Evolutionary conservation across 2,797 vertebrate species (phyloP).

Genomic region (Sebastes hubbsi): DNA sequence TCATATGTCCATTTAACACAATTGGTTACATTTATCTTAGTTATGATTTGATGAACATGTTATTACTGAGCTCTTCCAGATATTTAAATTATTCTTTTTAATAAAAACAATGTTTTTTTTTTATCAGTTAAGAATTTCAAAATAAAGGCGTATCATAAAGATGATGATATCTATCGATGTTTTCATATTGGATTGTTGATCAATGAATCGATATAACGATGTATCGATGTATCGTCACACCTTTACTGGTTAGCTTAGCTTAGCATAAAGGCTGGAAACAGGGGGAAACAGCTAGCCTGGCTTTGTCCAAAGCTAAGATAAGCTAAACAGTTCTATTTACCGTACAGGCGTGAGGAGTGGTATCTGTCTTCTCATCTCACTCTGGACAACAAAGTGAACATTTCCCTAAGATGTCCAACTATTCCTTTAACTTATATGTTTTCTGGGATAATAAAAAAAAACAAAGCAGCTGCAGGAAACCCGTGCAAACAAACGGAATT

Average conservation of each 20-base stretch:
- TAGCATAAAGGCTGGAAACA: not conserved
- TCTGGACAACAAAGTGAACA: not conserved
- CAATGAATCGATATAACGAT: rapidly evolving
- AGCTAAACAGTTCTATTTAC: not conserved
- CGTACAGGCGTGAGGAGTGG: not conserved
- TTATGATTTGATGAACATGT: too few relatives aligned
- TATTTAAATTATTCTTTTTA: too few relatives aligned
- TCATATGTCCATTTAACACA: too few relatives aligned
- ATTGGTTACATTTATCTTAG: too few relatives aligned
- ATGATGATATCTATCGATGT: too few relatives aligned
- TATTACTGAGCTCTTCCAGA: too few relatives aligned
- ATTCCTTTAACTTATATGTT: not conserved
- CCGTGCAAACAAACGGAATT: not conserved
- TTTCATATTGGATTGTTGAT: rapidly evolving
- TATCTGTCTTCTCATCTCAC: not conserved
- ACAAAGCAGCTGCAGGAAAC: not conserved
- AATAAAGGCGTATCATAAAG: too few relatives aligned
- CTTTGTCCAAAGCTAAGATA: not conserved
- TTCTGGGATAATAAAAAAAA: not conserved
- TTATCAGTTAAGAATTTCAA: too few relatives aligned
- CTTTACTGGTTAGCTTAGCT: not conserved
- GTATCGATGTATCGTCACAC: too few relatives aligned
- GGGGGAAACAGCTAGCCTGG: too few relatives aligned
- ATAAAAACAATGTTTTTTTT: too few relatives aligned
- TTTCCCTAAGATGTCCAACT: not conserved